Percentiles rank a stretch among this genome's conserved stretches.
phyloP scores from a whole-genome alignment of 2,888 invertebrate genomes.

The Orthosia gothica region DNA sequence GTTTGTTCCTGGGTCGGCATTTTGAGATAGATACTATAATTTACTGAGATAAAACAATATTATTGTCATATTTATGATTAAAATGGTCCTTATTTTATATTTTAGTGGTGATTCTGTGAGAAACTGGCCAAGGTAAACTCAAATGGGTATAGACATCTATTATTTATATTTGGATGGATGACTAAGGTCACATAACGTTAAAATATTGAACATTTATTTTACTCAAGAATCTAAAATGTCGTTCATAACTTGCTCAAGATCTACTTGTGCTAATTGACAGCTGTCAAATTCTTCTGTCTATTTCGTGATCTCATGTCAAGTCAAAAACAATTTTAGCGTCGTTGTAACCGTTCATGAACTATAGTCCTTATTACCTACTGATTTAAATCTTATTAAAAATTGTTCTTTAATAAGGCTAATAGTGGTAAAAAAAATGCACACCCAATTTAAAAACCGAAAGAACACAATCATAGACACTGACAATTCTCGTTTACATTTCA shows the following conservation, averaged over 20 bases:
- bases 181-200: background rate
- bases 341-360: background rate
- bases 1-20: conserved; percentile 59
- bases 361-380: no score
- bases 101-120: background rate
- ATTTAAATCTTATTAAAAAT: background rate
- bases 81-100: conserved; percentile 28
- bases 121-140: conserved; percentile 10
- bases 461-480: conserved; percentile 39
- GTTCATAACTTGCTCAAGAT: background rate
- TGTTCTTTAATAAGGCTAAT: background rate
- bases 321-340: background rate
- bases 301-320: background rate
- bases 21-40: conserved; percentile 59
- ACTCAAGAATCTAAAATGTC: background rate
- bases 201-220: background rate
- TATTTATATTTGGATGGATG: background rate
- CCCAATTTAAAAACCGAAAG: conserved; percentile 1
- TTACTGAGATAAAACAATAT: conserved; percentile 56
- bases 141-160: conserved; percentile 13
- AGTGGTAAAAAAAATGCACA: background rate
- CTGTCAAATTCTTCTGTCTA: conserved; percentile 21
- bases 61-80: conserved; percentile 59
- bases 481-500: conserved; percentile 51
- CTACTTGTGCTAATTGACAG: conserved; percentile 27